phyloP scores from a whole-genome alignment of 2,888 invertebrate species.

The Zygaena filipendulae region DNA sequence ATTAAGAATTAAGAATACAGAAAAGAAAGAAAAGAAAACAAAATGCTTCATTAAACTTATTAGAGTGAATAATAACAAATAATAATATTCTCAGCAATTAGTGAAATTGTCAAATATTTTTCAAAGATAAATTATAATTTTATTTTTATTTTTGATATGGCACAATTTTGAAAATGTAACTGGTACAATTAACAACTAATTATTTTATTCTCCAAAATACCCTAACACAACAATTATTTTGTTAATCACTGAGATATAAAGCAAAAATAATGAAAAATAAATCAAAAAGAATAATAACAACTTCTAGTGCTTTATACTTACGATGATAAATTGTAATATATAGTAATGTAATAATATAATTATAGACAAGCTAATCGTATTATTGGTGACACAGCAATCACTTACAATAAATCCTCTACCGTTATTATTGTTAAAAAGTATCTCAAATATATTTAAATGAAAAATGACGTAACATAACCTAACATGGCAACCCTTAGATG shows the following conservation, averaged over 20 bases:
- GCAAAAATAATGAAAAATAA: constrained; percentile 21
- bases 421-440: constrained; percentile 39
- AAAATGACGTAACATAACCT: constrained; percentile 46
- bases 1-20: constrained; percentile 24
- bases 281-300: constrained; percentile 30
- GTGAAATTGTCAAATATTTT: constrained; percentile 23
- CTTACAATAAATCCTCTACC: constrained; percentile 52
- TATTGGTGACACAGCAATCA: constrained; percentile 67
- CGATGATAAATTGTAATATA: constrained; percentile 32
- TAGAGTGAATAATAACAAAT: constrained; percentile 18
- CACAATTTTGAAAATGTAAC: constrained; percentile 24
- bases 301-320: constrained; percentile 33
- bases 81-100: constrained; percentile 38
- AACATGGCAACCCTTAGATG: constrained; percentile 43
- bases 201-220: too few species aligned
- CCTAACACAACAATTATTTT: constrained; percentile 14
- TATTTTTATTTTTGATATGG: constrained; percentile 24
- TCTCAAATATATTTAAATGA: constrained; percentile 32
- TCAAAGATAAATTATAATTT: constrained; percentile 16
- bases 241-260: constrained; percentile 36
- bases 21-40: constrained; percentile 14
- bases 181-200: constrained; percentile 15
- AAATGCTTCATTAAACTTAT: constrained; percentile 10
- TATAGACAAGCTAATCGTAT: constrained; percentile 57
- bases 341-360: too few species aligned